Evolutionary conservation across 2,113 vertebrate species (phyloP).

Genomic region (Nycticorax nycticorax): DNA sequence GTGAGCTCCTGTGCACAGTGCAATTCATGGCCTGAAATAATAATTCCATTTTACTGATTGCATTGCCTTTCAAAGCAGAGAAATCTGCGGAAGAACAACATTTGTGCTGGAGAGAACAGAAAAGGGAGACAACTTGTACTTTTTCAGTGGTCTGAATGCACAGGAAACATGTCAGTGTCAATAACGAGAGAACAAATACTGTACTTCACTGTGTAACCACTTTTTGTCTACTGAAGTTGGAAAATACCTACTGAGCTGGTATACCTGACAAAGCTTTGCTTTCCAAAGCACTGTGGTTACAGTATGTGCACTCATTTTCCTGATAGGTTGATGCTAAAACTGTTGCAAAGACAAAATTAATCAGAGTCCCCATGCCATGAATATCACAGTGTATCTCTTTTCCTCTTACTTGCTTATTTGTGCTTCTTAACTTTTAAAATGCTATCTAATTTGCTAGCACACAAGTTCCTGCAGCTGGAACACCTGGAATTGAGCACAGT

Average conservation of each 20-base stretch:
- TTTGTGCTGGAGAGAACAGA: slow-evolving; percentile 4
- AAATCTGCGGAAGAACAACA: slow-evolving; percentile 5
- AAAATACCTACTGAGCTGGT: not conserved
- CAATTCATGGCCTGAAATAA: not conserved
- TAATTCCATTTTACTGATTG: not conserved
- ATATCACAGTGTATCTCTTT: not conserved
- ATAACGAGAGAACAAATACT: not conserved
- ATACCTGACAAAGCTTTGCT: not conserved
- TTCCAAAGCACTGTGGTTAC: not conserved
- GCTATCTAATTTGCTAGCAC: not conserved
- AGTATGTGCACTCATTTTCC: not conserved
- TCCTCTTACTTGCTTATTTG: not conserved
- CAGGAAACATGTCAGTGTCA: not conserved
- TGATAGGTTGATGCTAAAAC: not conserved
- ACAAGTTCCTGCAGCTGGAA: not conserved
- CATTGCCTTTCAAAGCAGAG: slow-evolving; percentile 10
- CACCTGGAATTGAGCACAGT: not conserved
- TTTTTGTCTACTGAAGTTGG: not conserved
- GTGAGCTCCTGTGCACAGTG: not conserved
- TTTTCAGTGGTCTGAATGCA: not conserved
- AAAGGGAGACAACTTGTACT: slow-evolving; percentile 9
- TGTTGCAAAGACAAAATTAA: not conserved
- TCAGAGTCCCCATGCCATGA: not conserved
- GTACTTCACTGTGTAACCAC: not conserved
- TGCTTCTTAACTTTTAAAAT: not conserved